Evolutionary conservation across 2,888 invertebrate species (phyloP).

Genomic region (Belgica antarctica): DNA sequence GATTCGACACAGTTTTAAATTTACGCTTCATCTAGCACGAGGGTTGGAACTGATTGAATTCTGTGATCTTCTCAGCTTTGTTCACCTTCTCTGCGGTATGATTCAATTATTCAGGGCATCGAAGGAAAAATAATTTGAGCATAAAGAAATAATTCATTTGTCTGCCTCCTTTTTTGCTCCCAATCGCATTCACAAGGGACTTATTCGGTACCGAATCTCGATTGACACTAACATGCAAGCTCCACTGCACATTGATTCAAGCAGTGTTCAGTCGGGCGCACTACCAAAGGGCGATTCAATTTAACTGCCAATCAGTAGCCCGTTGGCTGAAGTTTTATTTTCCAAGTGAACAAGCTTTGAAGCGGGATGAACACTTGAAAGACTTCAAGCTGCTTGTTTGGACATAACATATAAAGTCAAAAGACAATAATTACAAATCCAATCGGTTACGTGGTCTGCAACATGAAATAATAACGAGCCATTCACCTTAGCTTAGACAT

Average conservation of each 20-base stretch:
- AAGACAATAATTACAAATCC: too few relatives aligned
- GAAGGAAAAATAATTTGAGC: slow-evolving; percentile 3
- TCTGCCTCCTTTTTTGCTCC: background rate
- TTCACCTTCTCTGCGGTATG: background rate
- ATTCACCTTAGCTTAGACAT: too few relatives aligned
- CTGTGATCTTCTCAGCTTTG: background rate
- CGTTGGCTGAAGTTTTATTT: background rate
- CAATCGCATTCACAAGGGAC: background rate
- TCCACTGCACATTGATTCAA: background rate
- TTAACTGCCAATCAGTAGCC: slow-evolving; percentile 46
- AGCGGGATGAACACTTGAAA: background rate
- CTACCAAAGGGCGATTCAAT: slow-evolving; percentile 46
- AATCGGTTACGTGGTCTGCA: too few relatives aligned
- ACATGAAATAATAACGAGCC: too few relatives aligned
- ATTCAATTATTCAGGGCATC: slow-evolving; percentile 34
- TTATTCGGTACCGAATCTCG: background rate
- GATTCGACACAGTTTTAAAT: too few relatives aligned
- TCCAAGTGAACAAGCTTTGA: background rate
- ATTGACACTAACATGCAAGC: background rate
- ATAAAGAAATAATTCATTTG: slow-evolving; percentile 29
- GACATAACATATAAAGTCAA: too few relatives aligned
- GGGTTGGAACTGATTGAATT: background rate
- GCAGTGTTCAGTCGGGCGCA: background rate
- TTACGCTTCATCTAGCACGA: too few relatives aligned
- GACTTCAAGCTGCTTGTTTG: background rate